Percentiles rank a stretch among this genome's conserved stretches.
These are phyloP conservation scores for Idris sp. DNA, from an alignment of 1,140 invertebrate species.

Conservation along the genomic window DNA sequence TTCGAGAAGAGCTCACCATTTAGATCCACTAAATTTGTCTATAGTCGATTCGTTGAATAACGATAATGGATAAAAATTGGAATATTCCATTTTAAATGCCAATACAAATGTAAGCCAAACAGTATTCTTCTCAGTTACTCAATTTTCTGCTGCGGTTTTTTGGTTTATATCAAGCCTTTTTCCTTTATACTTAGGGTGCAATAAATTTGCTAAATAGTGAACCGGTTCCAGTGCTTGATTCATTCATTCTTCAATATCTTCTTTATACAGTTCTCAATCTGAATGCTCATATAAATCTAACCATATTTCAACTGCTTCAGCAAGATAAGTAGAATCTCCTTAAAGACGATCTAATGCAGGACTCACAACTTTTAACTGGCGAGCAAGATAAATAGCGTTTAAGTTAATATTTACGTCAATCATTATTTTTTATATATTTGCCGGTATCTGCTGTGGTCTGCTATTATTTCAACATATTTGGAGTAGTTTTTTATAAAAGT, in stretches of 20 bases:
- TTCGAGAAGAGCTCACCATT: conserved; percentile 4
- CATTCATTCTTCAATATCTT: conserved; percentile 3
- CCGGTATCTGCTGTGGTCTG: not conserved
- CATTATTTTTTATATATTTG: conserved; percentile 19
- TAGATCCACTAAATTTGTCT: conserved; percentile 1
- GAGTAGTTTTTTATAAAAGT: no score
- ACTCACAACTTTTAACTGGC: conserved; percentile 3
- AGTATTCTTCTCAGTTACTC: not conserved
- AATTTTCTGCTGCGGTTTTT: conserved; percentile 14
- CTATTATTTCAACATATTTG: no score
- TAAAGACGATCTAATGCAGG: conserved; percentile 4
- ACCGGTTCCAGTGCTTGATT: conserved; percentile 4
- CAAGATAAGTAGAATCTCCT: conserved; percentile 7
- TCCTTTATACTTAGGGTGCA: no score
- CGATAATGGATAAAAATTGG: not conserved
- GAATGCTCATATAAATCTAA: not conserved
- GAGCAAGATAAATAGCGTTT: conserved; percentile 3
- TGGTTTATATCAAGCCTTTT: no score
- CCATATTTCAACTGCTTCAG: conserved; percentile 12
- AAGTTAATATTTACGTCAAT: conserved; percentile 11
- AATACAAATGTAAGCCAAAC: conserved; percentile 1
- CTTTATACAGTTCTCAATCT: not conserved
- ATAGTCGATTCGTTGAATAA: conserved; percentile 2
- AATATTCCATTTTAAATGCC: conserved; percentile 4
- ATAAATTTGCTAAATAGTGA: no score